Evolutionary conservation across 1,140 invertebrate species (phyloP), one percentile per base, ranked within the genome.

Genomic region (Antheraea pernyi): DNA sequence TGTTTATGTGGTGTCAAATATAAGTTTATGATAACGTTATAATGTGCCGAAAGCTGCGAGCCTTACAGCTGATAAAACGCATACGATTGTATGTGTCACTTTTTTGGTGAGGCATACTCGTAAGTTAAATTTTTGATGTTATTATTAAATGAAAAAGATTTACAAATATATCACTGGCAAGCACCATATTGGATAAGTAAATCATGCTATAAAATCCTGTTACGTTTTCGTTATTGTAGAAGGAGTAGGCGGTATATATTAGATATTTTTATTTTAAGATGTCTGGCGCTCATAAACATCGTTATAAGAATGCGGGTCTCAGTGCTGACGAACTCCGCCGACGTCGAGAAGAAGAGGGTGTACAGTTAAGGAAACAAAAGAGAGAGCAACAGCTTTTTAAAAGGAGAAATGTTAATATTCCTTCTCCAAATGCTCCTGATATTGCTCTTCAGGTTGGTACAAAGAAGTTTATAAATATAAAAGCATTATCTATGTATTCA

Each of bases 361-460:
- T 99, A 30, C 98, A 99, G 83, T 93, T 99, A 42, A 92, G 99
- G 30, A 99, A 99, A 93, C 98, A 98, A 81, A 99, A 99, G 91
- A 91, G 98, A 76, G 98, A 99, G 85, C 96, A 98, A 78, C 97
- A 98, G 87, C 91, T 99, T 16, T 98, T 97, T 73, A 99, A 99
- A 93, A 93, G 97, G 58, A 94, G 98, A 78, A 99, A 99, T 95
- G 97, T 99, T 30, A 94, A 95, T 70, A 84, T 94, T n/a, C 89
- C 93, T 73, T 85, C 74, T 16, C 70, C 81, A 9, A 82, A 90
- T 80, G 74, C 84, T 65, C 85, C 88, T 42, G 88, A 89, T 68
- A 81, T 81, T 59, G 67, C 81, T 11, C 67, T 83, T 53, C 86
- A 88, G 82, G 89, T 90, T 74, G 70, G 22, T 67, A 30, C 22